Conservation (phyloP, 2,888 invertebrate genomes). For the Andricus curvator region DNA sequence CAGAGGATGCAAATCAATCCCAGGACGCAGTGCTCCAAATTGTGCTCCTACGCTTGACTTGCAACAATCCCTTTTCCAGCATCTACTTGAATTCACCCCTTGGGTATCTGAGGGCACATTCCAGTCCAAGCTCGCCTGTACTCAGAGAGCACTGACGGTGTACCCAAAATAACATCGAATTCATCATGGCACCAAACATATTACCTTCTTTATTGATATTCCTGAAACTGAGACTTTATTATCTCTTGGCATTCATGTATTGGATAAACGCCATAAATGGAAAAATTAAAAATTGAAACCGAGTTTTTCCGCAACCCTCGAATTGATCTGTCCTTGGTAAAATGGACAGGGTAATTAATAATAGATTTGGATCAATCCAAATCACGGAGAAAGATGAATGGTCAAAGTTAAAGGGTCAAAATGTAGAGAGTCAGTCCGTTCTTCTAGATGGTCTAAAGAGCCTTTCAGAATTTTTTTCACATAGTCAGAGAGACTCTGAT, state of each 20-base stretch:
- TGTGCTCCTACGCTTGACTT: conserved; percentile 69
- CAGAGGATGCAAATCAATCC: conserved; percentile 76
- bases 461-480: too few species aligned
- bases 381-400: too few species aligned
- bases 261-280: too few species aligned
- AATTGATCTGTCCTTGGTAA: too few species aligned
- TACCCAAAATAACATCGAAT: conserved; percentile 8
- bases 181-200: neutral
- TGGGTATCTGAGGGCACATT: conserved; percentile 61
- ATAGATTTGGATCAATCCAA: neutral
- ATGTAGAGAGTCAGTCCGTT: too few species aligned
- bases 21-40: conserved; percentile 69
- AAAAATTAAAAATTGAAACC: too few species aligned
- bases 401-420: too few species aligned
- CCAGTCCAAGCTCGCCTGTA: conserved; percentile 46
- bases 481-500: too few species aligned
- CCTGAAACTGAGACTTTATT: neutral
- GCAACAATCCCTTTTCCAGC: conserved; percentile 72
- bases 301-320: too few species aligned
- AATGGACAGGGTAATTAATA: neutral
- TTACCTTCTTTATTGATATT: neutral
- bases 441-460: too few species aligned
- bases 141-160: conserved; percentile 44
- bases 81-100: conserved; percentile 60
- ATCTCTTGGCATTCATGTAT: too few species aligned